phyloP scores from a whole-genome alignment of 2,797 vertebrate genomes.

The Lutra lutra region DNA sequence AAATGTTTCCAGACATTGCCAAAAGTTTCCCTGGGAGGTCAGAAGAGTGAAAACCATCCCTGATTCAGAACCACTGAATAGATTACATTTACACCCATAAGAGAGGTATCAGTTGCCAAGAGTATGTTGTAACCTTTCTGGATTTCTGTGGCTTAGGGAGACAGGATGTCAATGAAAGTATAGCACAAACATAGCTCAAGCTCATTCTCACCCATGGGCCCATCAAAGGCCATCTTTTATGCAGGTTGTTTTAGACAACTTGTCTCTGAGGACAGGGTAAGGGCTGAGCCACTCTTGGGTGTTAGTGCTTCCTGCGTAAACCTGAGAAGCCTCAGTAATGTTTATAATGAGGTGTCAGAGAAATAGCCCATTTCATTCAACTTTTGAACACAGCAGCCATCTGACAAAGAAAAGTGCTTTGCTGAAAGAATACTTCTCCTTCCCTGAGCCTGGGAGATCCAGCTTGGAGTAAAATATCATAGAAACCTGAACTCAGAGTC shows the following conservation, averaged over 20 bases:
- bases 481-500: background rate
- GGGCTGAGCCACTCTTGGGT: background rate
- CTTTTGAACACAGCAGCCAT: background rate
- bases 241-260: background rate
- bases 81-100: background rate
- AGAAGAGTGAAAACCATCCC: background rate
- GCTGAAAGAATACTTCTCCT: background rate
- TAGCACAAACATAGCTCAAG: background rate
- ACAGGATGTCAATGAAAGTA: background rate
- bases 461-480: background rate
- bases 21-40: background rate
- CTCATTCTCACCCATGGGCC: background rate
- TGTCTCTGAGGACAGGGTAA: background rate
- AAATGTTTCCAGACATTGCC: background rate
- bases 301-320: fast-evolving
- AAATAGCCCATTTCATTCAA: background rate
- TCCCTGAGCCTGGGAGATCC: background rate
- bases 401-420: background rate
- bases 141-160: background rate
- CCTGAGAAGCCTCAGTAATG: background rate
- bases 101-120: background rate
- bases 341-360: background rate
- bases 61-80: background rate
- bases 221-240: background rate
- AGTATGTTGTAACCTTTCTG: background rate